Percentiles rank a stretch among this genome's conserved stretches.
Evolutionary conservation across 2,797 vertebrate genomes (phyloP).

Genomic region (Phalanger gymnotis): DNA sequence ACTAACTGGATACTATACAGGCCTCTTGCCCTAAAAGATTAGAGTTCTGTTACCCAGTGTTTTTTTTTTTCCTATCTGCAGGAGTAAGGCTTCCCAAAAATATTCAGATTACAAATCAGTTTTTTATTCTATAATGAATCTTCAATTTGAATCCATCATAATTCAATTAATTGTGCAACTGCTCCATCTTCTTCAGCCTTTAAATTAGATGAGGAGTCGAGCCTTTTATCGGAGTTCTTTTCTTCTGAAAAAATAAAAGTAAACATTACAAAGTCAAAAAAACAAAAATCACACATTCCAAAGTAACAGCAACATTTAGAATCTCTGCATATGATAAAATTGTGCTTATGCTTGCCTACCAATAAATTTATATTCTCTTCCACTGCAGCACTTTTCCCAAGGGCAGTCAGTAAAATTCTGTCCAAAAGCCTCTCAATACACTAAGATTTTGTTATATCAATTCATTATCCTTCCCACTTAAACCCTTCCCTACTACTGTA

Average conservation of each 20-base stretch:
- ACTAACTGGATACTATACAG: not conserved
- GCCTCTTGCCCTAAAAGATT: not conserved
- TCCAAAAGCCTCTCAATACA: conserved; percentile 50
- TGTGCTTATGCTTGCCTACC: conserved; percentile 11
- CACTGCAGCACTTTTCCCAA: conserved; percentile 17
- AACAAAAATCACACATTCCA: conserved; percentile 30
- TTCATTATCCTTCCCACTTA: not conserved
- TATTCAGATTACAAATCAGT: conserved; percentile 56
- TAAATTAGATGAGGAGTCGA: conserved; percentile 36
- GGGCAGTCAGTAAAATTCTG: conserved; percentile 3
- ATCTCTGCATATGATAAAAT: conserved; percentile 11
- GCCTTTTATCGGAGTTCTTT: conserved; percentile 66
- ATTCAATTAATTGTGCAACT: conserved; percentile 5
- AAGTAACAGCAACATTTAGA: conserved; percentile 42
- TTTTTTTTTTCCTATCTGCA: conserved; percentile 42
- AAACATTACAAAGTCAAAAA: conserved; percentile 55
- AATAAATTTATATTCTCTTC: conserved; percentile 38
- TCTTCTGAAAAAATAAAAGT: conserved; percentile 75
- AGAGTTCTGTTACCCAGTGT: not conserved
- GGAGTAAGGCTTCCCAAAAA: conserved; percentile 34
- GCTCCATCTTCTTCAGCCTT: conserved; percentile 62
- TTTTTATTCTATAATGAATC: conserved; percentile 36
- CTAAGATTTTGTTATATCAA: conserved; percentile 38
- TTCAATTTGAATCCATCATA: conserved; percentile 51
- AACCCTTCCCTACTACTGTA: not conserved